A percentile compares a stretch with the other conserved stretches of the same genome.
Conservation (phyloP, 2,797 vertebrate genomes). For the Clarias platycephalus region DNA sequence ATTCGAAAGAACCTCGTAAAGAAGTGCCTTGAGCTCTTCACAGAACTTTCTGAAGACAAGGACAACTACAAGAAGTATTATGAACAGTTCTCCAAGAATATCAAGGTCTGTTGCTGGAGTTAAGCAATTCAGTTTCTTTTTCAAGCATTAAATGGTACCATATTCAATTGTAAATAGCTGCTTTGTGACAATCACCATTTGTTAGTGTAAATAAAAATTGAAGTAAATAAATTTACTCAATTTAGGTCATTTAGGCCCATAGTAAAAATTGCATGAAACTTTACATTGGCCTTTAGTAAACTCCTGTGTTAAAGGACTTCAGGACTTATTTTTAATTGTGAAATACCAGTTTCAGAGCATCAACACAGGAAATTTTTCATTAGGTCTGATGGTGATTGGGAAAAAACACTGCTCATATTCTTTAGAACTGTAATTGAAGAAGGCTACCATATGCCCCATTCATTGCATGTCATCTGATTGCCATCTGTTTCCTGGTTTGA, state of each 20-base stretch:
- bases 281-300: not conserved
- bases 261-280: not conserved
- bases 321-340: not conserved
- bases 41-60: conserved; percentile 83
- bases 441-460: conserved; percentile 15
- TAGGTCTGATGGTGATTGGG: not conserved
- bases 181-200: not conserved
- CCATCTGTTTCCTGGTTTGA: conserved; percentile 58
- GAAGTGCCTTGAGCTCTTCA: conserved; percentile 93
- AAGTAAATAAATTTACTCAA: too few species aligned
- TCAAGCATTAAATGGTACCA: not conserved
- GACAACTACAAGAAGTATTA: conserved; percentile 89
- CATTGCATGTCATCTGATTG: conserved; percentile 15
- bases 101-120: conserved; percentile 77
- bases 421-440: conserved; percentile 1
- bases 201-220: too few species aligned
- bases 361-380: not conserved
- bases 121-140: not conserved
- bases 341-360: not conserved
- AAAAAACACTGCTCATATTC: not conserved
- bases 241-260: not conserved
- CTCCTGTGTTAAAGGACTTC: not conserved
- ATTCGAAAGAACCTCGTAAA: conserved; percentile 97
- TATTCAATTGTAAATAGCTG: not conserved
- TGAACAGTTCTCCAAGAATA: conserved; percentile 87